Evolutionary conservation across 2,797 vertebrate species (phyloP), one percentile per base, ranked within the genome.

Genomic region (Menidia menidia): DNA sequence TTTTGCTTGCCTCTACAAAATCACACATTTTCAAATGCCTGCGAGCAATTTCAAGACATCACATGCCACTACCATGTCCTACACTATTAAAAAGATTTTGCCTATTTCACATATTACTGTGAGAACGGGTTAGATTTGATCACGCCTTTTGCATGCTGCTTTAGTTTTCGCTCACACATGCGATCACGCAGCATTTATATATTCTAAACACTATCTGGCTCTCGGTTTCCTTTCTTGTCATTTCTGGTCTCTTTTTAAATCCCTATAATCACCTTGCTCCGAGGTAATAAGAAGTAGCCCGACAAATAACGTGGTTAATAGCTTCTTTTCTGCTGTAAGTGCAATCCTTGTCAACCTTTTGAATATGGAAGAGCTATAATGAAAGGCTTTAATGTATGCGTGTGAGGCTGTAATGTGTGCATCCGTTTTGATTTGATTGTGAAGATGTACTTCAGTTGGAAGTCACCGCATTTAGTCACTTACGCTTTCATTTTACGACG

Each of bases 121-220:
- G 35, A 39, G 35, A 39, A 39, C 45, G 5, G 39, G 43, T 43
- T 32, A 47, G 41, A 31, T 25, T 19, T 57, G 31, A 67, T 72
- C 45, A 9, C 33, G 8, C 52, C 43, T 65, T 16, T 50, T 7
- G n/a, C 32, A 18, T 19, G 32, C 32, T 53, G 25, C 50, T 67
- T 4, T 19, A 44, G 64, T 5, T 8, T 25, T n/a, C 19, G 35
- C n/a, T 33, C 55, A 52, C 53, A 77, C 32, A 60, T 53, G n/a
- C 39, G 56, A 62, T 71, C 55, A 75, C 63, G 41, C 51, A 80
- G 73, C 48, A 77, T 19, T 35, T 48, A 18, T 74, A 65, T 19
- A 25, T 13, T 67, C 58, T 43, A 53, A 66, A 72, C 58, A 47
- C 19, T 6, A 50, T 57, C 19, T 52, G 45, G 39, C 31, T 16